A percentile compares a stretch with the other conserved stretches of the same genome.
These are phyloP conservation scores for Phaetusa simplex DNA, from an alignment of 2,113 vertebrate species.

Conservation along the genomic window DNA sequence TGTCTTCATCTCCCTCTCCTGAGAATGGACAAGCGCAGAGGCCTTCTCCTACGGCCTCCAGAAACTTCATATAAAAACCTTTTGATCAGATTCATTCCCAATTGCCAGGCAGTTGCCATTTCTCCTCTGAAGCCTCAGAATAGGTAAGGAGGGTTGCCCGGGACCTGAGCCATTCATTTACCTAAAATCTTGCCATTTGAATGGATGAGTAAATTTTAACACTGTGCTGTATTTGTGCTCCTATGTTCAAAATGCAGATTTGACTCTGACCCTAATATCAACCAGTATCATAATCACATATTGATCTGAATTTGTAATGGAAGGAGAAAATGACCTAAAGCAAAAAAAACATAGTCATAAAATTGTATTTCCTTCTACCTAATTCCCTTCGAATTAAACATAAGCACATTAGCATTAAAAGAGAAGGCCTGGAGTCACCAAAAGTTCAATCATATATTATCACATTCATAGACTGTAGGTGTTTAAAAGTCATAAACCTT, in stretches of 20 bases:
- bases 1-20: neutral
- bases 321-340: neutral
- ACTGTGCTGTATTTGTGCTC: neutral
- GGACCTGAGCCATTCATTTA: neutral
- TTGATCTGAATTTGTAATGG: neutral
- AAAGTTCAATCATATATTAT: neutral
- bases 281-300: neutral
- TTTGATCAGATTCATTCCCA: neutral
- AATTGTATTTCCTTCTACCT: neutral
- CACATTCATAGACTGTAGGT: neutral
- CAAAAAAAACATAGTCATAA: neutral
- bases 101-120: too few relatives aligned
- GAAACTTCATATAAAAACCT: neutral
- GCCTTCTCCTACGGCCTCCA: neutral
- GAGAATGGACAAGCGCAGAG: accelerated
- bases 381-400: neutral
- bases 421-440: neutral
- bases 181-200: neutral
- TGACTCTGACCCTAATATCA: neutral
- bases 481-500: neutral
- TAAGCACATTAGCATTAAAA: neutral
- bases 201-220: neutral
- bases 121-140: neutral
- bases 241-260: neutral
- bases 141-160: neutral